phyloP scores from a whole-genome alignment of 2,113 vertebrate genomes.

The Amazona vittata region DNA sequence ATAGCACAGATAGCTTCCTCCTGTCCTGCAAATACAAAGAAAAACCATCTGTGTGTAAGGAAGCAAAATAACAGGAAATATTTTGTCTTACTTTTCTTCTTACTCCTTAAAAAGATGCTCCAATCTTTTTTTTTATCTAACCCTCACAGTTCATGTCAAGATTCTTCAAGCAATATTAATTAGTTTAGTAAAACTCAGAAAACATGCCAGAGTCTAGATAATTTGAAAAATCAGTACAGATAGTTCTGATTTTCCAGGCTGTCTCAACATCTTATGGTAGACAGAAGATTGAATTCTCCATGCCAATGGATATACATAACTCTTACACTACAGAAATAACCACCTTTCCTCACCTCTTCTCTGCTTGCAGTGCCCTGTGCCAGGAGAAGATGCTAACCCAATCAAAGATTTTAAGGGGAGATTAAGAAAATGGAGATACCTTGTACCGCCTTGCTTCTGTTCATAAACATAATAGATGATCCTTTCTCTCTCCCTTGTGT shows the following conservation, averaged over 20 bases:
- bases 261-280: background rate
- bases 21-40: background rate
- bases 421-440: background rate
- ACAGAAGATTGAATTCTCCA: background rate
- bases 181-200: background rate
- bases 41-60: background rate
- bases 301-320: background rate
- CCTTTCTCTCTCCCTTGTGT: background rate
- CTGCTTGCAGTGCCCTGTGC: background rate
- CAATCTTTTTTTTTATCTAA: background rate
- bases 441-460: background rate
- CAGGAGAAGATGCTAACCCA: background rate
- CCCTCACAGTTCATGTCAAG: background rate
- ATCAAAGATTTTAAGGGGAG: background rate
- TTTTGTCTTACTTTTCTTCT: background rate
- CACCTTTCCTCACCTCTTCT: background rate
- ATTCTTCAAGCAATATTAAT: background rate
- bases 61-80: background rate
- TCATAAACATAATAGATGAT: background rate
- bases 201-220: background rate
- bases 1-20: background rate
- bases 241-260: background rate
- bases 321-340: background rate
- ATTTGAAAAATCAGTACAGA: background rate
- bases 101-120: background rate